Conservation (phyloP, 1,140 invertebrate genomes). For the Mizuhopecten yessoensis region DNA sequence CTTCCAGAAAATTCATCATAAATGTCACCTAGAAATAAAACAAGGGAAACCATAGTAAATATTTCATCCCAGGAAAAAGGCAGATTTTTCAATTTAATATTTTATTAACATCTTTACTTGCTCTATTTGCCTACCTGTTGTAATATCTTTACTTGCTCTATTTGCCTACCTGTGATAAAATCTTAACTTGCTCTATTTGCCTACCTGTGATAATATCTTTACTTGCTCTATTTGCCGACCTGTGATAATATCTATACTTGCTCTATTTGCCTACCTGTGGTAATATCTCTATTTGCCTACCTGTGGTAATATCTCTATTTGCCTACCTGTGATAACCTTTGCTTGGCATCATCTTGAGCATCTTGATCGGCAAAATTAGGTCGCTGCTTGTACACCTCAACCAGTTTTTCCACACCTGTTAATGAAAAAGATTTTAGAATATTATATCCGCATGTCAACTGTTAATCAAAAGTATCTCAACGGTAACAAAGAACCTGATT, state of each 20-base stretch:
- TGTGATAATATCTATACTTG: background rate
- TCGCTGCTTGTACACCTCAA: constrained; percentile 94
- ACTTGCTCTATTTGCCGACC: background rate
- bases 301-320: background rate
- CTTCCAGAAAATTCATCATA: constrained; percentile 96
- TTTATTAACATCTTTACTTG: too few species aligned
- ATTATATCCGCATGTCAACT: background rate
- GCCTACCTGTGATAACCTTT: constrained; percentile 94
- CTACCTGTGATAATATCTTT: background rate
- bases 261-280: background rate
- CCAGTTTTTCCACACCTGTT: constrained; percentile 90
- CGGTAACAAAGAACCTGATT: too few species aligned
- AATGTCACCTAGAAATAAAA: constrained; percentile 90
- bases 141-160: background rate
- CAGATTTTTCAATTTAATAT: too few species aligned
- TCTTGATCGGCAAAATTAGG: constrained; percentile 94
- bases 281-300: background rate
- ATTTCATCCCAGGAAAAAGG: too few species aligned
- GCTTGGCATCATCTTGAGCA: constrained; percentile 94
- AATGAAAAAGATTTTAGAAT: constrained; percentile 51
- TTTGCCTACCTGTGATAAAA: background rate
- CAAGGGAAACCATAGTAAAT: too few species aligned
- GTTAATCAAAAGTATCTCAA: too few species aligned
- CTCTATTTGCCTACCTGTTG: background rate
- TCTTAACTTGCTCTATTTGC: background rate